phyloP scores from a whole-genome alignment of 2,888 invertebrate genomes.

The Pinctada fucata region DNA sequence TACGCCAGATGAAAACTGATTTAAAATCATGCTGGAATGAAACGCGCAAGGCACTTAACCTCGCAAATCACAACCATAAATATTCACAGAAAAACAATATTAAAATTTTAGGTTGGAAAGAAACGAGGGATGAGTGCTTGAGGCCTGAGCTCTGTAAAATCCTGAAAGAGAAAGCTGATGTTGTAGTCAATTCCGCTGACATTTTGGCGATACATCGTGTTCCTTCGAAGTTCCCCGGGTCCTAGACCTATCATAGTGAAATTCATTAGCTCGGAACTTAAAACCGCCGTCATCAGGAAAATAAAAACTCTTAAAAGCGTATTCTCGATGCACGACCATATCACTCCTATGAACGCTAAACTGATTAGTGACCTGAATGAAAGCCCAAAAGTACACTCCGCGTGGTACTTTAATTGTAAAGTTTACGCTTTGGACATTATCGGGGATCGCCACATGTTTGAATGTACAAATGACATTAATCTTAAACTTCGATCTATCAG shows the following conservation, averaged over 20 bases:
- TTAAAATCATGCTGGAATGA: neutral
- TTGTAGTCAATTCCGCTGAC: neutral
- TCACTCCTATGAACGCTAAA: constrained; percentile 2
- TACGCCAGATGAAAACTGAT: neutral
- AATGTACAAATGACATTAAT: neutral
- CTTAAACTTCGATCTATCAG: too few species aligned
- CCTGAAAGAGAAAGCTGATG: neutral
- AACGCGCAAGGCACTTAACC: too few species aligned
- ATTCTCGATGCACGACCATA: constrained; percentile 8
- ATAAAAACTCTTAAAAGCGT: neutral
- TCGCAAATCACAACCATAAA: constrained; percentile 5
- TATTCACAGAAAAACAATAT: constrained; percentile 8
- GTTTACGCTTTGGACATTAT: neutral
- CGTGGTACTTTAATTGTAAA: too few species aligned
- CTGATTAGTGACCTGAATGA: neutral
- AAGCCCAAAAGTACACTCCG: neutral
- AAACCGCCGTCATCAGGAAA: neutral
- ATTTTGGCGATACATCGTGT: constrained; percentile 3
- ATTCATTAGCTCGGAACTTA: neutral
- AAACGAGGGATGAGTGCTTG: too few species aligned
- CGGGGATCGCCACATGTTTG: neutral
- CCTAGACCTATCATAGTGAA: constrained; percentile 12
- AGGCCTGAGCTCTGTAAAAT: neutral
- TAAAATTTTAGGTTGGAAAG: neutral
- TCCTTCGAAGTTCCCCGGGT: too few species aligned